Percentiles rank a stretch among this genome's conserved stretches.
Evolutionary conservation across 2,113 vertebrate species (phyloP).

Genomic region (Pelecanus crispus): DNA sequence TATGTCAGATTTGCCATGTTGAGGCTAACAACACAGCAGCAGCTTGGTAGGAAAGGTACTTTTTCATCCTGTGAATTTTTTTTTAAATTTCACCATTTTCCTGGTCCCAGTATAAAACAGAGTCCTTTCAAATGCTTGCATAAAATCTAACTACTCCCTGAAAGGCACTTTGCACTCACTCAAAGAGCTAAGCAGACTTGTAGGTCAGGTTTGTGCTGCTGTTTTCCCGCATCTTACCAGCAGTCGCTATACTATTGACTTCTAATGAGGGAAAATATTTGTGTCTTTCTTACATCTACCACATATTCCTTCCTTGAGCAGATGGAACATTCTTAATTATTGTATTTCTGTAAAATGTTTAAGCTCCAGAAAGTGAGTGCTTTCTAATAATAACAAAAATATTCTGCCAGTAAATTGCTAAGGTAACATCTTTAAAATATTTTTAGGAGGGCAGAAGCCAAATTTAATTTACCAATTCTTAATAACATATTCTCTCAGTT

Average conservation of each 20-base stretch:
- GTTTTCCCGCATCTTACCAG: neutral
- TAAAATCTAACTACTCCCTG: neutral
- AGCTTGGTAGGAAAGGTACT: neutral
- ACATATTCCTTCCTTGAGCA: neutral
- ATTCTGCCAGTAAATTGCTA: neutral
- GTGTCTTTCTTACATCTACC: neutral
- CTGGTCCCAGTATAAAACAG: neutral
- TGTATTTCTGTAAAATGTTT: neutral
- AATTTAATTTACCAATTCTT: neutral
- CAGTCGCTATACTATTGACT: neutral
- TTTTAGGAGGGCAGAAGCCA: neutral
- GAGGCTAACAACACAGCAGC: neutral
- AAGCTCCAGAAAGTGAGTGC: neutral
- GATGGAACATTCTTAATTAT: neutral
- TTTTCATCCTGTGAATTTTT: neutral
- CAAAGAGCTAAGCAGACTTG: neutral
- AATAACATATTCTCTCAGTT: neutral
- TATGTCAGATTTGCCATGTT: neutral
- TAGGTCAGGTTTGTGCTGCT: neutral
- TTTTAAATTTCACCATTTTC: neutral
- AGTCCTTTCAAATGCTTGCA: neutral
- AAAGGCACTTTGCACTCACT: neutral
- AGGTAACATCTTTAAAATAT: neutral
- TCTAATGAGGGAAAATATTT: neutral
- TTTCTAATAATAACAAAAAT: neutral